Evolutionary conservation across 2,113 vertebrate genomes (phyloP).

Genomic region (Neogobius melanostomus): DNA sequence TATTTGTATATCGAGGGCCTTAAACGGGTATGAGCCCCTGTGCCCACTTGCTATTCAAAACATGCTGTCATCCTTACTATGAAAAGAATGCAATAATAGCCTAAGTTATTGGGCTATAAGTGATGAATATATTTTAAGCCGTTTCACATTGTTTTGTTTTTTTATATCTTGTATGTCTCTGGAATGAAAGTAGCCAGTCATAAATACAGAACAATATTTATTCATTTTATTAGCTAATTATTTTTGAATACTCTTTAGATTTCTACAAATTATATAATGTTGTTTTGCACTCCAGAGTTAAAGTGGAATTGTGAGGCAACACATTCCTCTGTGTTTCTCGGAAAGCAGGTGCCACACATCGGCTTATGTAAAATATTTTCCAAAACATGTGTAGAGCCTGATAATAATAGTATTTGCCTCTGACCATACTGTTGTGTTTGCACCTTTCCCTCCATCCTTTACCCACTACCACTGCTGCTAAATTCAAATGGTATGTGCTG

Average conservation of each 20-base stretch:
- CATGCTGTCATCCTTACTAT: background rate
- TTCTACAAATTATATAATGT: background rate
- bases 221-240: background rate
- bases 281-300: conserved; percentile 9
- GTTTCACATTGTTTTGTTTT: background rate
- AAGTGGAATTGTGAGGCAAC: background rate
- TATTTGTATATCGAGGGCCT: background rate
- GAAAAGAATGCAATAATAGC: background rate
- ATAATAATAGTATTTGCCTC: background rate
- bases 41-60: conserved; percentile 1
- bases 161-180: background rate
- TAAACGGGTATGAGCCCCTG: background rate
- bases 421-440: background rate
- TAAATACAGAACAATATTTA: background rate
- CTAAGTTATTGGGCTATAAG: too few relatives aligned
- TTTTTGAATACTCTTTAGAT: background rate
- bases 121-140: background rate
- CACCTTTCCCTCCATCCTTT: background rate
- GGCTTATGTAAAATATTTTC: conserved; percentile 1
- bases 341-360: conserved; percentile 13
- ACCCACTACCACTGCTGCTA: background rate
- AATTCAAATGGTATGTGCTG: conserved; percentile 4
- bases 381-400: background rate
- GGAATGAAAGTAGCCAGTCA: too few relatives aligned
- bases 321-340: conserved; percentile 14